A percentile compares a stretch with the other conserved stretches of the same genome.
Conservation (phyloP, 2,113 vertebrate genomes). For the Apaloderma vittatum region DNA sequence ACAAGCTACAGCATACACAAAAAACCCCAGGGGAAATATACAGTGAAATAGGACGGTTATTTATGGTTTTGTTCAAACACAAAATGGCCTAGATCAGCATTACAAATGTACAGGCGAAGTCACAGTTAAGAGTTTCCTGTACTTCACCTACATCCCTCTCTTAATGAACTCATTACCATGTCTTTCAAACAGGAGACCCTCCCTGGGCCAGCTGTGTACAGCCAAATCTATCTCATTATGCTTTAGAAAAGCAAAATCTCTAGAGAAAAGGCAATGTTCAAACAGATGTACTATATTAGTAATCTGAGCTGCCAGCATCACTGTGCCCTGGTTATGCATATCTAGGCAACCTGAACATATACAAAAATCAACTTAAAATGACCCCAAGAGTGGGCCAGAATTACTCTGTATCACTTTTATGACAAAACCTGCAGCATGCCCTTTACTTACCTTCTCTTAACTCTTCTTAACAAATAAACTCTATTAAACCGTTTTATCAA, state of each 20-base stretch:
- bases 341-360: conserved; percentile 36
- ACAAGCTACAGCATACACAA: background rate
- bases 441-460: background rate
- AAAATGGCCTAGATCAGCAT: background rate
- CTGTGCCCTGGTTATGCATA: background rate
- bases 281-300: conserved; percentile 31
- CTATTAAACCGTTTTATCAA: background rate
- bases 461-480: background rate
- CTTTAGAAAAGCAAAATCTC: conserved; percentile 1
- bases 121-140: background rate
- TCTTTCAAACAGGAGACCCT: conserved; percentile 1
- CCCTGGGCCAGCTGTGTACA: background rate
- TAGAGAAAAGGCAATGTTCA: background rate
- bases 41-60: background rate
- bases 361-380: background rate
- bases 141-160: background rate
- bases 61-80: background rate
- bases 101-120: background rate
- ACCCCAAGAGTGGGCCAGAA: background rate
- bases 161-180: background rate
- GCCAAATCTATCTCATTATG: background rate
- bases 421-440: background rate
- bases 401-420: background rate
- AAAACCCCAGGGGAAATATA: background rate
- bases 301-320: background rate